Conservation (phyloP, 2,113 vertebrate species). For the Danionella cerebrum region DNA sequence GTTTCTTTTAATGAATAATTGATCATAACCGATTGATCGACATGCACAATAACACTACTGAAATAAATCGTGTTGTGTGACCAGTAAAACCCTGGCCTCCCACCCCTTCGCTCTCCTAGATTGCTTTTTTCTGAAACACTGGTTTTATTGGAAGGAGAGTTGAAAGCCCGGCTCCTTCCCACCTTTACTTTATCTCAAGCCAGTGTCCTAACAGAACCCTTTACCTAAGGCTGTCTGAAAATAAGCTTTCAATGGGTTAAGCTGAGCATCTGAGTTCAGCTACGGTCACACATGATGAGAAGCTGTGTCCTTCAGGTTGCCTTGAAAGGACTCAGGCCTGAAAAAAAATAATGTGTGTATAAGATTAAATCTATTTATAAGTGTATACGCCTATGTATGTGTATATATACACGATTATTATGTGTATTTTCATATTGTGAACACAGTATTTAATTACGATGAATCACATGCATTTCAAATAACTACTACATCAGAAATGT, state of each 20-base stretch:
- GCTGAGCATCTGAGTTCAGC: not conserved
- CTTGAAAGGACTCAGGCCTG: not conserved
- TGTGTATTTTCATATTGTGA: too few relatives aligned
- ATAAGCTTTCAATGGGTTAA: not conserved
- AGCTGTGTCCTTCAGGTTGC: not conserved
- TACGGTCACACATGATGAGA: not conserved
- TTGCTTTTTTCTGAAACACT: not conserved
- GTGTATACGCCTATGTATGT: too few relatives aligned
- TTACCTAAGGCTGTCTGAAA: not conserved
- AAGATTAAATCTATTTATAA: too few relatives aligned
- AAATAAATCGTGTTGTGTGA: not conserved
- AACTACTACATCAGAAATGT: too few relatives aligned
- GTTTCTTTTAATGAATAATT: not conserved
- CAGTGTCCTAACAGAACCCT: not conserved
- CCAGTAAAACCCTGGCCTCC: not conserved
- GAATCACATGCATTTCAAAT: too few relatives aligned
- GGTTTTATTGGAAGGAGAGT: not conserved
- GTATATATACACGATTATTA: too few relatives aligned
- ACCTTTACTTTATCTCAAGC: not conserved
- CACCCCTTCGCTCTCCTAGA: not conserved
- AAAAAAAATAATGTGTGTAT: too few relatives aligned
- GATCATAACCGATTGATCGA: not conserved
- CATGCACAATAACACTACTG: not conserved
- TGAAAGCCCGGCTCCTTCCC: not conserved
- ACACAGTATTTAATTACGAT: too few relatives aligned